phyloP scores from a whole-genome alignment of 1,140 invertebrate species.

The Orchestia grillus region DNA sequence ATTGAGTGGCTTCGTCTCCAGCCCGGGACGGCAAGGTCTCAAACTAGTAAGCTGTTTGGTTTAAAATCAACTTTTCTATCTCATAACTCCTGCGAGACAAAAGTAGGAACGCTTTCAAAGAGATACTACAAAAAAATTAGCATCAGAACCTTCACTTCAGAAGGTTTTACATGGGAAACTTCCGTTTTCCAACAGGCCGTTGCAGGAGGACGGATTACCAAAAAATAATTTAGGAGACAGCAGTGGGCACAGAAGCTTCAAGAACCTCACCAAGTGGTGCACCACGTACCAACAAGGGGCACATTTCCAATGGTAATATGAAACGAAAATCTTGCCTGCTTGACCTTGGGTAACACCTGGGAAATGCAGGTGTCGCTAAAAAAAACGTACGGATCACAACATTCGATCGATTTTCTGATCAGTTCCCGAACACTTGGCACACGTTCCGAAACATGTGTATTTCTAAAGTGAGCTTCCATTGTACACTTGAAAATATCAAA shows the following conservation, averaged over 20 bases:
- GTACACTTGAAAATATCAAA: too few relatives aligned
- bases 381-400: background rate
- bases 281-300: background rate
- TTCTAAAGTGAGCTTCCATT: too few relatives aligned
- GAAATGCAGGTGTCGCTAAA: background rate
- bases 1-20: too few relatives aligned
- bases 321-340: background rate
- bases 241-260: background rate
- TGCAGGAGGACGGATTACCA: background rate
- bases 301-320: background rate
- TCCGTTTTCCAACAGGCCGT: too few relatives aligned
- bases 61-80: too few relatives aligned
- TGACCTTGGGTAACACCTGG: background rate
- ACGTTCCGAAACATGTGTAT: background rate
- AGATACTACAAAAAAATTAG: too few relatives aligned
- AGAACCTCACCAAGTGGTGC: background rate
- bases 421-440: background rate
- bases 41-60: too few relatives aligned
- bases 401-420: background rate
- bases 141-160: too few relatives aligned
- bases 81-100: too few relatives aligned
- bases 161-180: too few relatives aligned
- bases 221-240: background rate
- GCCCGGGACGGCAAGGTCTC: too few relatives aligned
- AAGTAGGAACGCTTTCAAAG: too few relatives aligned